Base-by-base conservation (phyloP, 2,113 vertebrate species). In the Alces alces region DNA sequence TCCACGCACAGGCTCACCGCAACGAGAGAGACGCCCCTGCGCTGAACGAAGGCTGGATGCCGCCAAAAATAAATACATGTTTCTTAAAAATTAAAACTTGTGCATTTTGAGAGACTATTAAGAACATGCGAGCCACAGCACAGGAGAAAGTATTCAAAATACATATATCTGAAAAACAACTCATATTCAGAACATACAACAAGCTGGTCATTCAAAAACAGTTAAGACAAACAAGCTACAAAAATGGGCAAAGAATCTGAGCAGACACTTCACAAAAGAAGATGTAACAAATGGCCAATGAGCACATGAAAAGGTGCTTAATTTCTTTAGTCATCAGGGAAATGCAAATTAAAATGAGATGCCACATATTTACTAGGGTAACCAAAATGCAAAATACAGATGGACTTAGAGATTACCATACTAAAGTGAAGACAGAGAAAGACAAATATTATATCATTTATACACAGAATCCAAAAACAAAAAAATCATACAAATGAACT, bases 1-100 rank as follows among this genome's bases (percentile, higher is more conserved):
- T 6, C 36, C 70, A 39, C 1, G 0, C 2, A 0, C 23, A 11
- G 64, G 6, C 70, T 7, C 36, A 0, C 12, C 70, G 7, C 36
- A 25, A 14, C 36, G 7, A 25, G 70, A 43, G 70, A 73, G 70
- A 76, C 14, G 70, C 21, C 70, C n/a, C 5, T 14, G 23, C 23
- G 0, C 21, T 43, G 70, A 43, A 14, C 70, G 14, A 13, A 76
- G 70, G 7, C 36, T 1, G 0, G 11, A 73, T 1, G 11, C 36
- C 13, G 11, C 36, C 66, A 36, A 73, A 27, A 27, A 27, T 4
- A 73, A 73, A 43, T 6, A 25, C 25, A 1, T 1, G 14, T 43
- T 70, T 39, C 12, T 12, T 0, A 12, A 23, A 21, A 70, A 70
- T 70, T 39, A 61, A 70, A 30, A 58, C 7, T 9, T 57, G 11